Evolutionary conservation across 2,113 vertebrate species (phyloP), one percentile per base, ranked within the genome.

Genomic region (Elephas maximus): DNA sequence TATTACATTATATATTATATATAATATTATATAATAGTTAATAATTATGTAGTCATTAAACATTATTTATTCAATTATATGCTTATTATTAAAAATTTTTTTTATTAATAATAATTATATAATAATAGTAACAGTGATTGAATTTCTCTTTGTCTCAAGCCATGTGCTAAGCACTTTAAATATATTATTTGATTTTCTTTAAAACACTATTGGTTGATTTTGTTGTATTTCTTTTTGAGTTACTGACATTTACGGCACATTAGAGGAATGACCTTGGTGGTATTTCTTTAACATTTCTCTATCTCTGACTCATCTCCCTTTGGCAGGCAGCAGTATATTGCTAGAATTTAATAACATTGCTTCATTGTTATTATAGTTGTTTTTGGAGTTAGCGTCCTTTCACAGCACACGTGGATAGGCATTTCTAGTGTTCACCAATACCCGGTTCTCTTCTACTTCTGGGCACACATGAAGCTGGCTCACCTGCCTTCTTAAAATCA

Each of bases 321-420:
- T 23, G 65, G 26, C 45, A 21, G 62, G 37, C 67, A 24, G 4
- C 9, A 3, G 37, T 20, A 3, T 44, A 26, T 15, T 28, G 85
- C 69, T 45, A 37, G 81, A 78, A 44, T 87, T 69, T 83, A 62
- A 44, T 44, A 48, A 37, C 17, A 8, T 69, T 33, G 5, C 33
- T 51, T 88, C 20, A 8, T 30, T 30, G 41, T 86, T 80, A 20
- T 23, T 53, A 4, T 71, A 20, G 71, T 86, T 86, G 62, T 6
- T 92, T 95, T 84, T 57, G 65, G 83, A n/a, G 28, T 41, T 84
- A 12, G 44, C 88, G 37, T 14, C 78, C 33, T 79, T 69, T 62
- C 26, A 1, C 4, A 71, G 17, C 17, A 21, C 23, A 6, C 1
- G 6, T 9, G 15, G 48, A 1, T 3, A 17, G 84, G 41, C 8